Percentiles rank a stretch among this genome's conserved stretches.
phyloP scores from a whole-genome alignment of 1,140 invertebrate genomes.

The Drosophila nebulosa region DNA sequence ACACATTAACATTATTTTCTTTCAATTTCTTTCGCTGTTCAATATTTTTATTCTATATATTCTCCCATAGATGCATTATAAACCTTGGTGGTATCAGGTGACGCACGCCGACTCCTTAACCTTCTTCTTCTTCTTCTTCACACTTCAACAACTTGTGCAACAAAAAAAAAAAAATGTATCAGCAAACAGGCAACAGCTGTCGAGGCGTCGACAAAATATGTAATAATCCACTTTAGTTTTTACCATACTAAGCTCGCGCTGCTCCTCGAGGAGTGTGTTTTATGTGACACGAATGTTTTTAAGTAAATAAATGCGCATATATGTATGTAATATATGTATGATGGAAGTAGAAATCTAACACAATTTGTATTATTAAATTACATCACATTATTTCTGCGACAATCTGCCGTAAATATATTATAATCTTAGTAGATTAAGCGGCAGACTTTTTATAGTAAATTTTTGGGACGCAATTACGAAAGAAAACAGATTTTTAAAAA shows the following conservation, averaged over 20 bases:
- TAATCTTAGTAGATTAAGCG: too few species aligned
- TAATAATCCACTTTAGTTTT: constrained; percentile 43
- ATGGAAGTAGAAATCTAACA: constrained; percentile 11
- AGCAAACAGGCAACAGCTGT: background rate
- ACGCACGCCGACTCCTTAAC: background rate
- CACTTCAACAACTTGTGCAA: background rate
- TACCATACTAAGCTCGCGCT: constrained; percentile 8
- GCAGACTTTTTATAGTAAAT: too few species aligned
- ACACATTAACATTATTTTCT: background rate
- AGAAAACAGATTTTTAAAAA: too few species aligned
- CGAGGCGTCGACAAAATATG: constrained; percentile 4
- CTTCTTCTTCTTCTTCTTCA: background rate
- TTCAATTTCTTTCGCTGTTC: background rate
- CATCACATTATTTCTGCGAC: too few species aligned
- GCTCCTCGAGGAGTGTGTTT: constrained; percentile 34
- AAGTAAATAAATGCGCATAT: constrained; percentile 71
- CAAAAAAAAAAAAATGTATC: background rate
- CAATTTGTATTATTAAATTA: background rate
- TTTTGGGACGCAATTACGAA: too few species aligned
- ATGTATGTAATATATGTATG: constrained; percentile 74
- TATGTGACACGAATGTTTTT: constrained; percentile 53
- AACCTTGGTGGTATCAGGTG: constrained; percentile 16
- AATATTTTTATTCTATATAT: constrained; percentile 15
- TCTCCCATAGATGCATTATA: constrained; percentile 58
- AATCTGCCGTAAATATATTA: too few species aligned